phyloP scores from a whole-genome alignment of 1,140 invertebrate species.

The Macrobrachium rosenbergii region DNA sequence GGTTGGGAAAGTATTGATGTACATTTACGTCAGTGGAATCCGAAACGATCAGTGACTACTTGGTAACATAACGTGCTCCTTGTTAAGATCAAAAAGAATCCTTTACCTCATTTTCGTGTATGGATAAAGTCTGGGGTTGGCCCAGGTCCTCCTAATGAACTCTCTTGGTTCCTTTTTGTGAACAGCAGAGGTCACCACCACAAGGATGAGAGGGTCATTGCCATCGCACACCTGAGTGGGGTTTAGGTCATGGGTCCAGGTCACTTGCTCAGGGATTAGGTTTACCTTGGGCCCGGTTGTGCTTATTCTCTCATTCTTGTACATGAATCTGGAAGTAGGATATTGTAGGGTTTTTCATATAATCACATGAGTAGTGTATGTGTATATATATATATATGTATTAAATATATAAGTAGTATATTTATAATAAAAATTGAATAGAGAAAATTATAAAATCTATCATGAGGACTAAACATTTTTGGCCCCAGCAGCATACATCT shows the following conservation, averaged over 20 bases:
- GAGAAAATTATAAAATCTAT: too few species aligned
- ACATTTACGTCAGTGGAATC: too few species aligned
- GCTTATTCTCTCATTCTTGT: neutral
- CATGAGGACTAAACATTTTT: too few species aligned
- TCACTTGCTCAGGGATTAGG: slow-evolving; percentile 1
- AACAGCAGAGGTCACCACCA: slow-evolving; percentile 10
- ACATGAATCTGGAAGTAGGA: slow-evolving; percentile 14
- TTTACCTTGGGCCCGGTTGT: slow-evolving; percentile 13
- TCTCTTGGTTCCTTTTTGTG: neutral
- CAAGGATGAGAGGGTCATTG: neutral
- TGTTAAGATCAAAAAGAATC: neutral
- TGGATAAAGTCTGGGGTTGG: slow-evolving; percentile 1
- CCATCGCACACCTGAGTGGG: neutral
- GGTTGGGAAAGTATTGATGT: too few species aligned
- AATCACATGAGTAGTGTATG: too few species aligned
- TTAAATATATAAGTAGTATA: too few species aligned
- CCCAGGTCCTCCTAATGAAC: slow-evolving; percentile 29
- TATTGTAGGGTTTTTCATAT: neutral
- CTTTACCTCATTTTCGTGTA: neutral
- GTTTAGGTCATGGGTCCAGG: slow-evolving; percentile 9
- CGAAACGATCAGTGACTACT: too few species aligned
- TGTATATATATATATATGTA: too few species aligned
- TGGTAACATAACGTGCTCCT: too few species aligned
- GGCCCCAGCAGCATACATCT: too few species aligned
- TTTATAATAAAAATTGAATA: too few species aligned